phyloP scores from a whole-genome alignment of 2,797 vertebrate genomes.

The Discoglossus pictus region DNA sequence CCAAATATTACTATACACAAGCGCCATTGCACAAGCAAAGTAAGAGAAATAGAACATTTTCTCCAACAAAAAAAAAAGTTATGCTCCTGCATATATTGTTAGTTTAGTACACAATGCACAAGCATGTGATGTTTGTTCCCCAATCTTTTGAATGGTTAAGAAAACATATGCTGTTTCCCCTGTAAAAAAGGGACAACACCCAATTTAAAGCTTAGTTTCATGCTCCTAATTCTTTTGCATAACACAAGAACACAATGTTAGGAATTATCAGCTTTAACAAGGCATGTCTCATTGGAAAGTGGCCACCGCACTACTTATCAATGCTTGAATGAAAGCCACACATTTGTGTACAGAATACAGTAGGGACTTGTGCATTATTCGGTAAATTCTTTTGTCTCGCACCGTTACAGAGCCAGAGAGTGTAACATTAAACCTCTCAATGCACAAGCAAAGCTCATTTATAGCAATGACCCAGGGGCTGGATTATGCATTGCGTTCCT shows the following conservation, averaged over 20 bases:
- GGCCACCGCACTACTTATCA: background rate
- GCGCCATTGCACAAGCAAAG: too few relatives aligned
- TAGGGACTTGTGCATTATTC: background rate
- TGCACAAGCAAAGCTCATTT: background rate
- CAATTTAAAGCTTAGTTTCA: slow-evolving; percentile 1
- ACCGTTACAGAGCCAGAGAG: background rate
- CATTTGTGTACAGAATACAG: slow-evolving; percentile 8
- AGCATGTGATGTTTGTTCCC: too few relatives aligned
- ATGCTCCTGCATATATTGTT: too few relatives aligned
- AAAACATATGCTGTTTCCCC: background rate
- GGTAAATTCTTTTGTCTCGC: background rate
- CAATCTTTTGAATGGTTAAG: too few relatives aligned
- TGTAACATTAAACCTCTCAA: slow-evolving; percentile 1
- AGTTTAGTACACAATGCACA: too few relatives aligned
- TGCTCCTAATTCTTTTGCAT: background rate
- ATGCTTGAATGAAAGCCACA: background rate
- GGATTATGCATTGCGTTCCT: background rate
- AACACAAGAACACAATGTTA: slow-evolving; percentile 10
- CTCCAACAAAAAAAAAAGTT: too few relatives aligned
- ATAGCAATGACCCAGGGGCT: background rate
- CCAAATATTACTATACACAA: too few relatives aligned
- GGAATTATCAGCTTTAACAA: slow-evolving; percentile 4
- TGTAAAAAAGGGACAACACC: background rate
- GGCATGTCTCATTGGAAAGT: background rate
- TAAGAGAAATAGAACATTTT: too few relatives aligned